Evolutionary conservation across 2,113 vertebrate species (phyloP), one percentile per base, ranked within the genome.

Genomic region (Thunnus thynnus): DNA sequence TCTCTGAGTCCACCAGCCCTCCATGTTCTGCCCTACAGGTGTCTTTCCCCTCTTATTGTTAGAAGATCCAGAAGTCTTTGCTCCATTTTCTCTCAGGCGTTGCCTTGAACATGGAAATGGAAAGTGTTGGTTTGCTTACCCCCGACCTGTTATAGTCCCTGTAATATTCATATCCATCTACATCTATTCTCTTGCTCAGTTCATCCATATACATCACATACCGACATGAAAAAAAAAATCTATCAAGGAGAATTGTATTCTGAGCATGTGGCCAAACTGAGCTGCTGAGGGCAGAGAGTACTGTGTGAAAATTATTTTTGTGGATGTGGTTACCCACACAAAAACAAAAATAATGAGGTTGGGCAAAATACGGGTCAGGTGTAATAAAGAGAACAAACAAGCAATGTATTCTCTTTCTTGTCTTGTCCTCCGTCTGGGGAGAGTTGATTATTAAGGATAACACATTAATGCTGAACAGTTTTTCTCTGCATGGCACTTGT

Each of bases 261-360:
- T 68, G 12, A 62, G 18, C 11, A 47, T 13, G 16, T 46, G 18
- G 13, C 10, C 55, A 62, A 65, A 48, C 30, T n/a, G n/a, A 55
- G 46, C 48, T 54, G 74, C 48, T 51, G 22, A 47, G 25, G 65
- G 20, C 47, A 48, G 44, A 50, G 10, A 12, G 55, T 57, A 32
- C 12, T 36, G 22, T 47, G 60, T 68, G 50, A 73, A 80, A 48
- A 67, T 51, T 10, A 56, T 78, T 63, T 58, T 66, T 57, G 18
- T 69, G 11, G 9, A 17, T 8, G 14, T 61, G 36, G 30, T 13
- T 57, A 55, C 11, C 3, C n/a, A 27, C 13, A 30, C 20, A 36
- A 70, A 62, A 63, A 56, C 20, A 57, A 63, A 63, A 63, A 62
- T 27, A 61, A 72, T 11, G 9, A 48, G 9, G 18, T 8, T 9